Percentiles rank a stretch among this genome's conserved stretches.
Evolutionary conservation across 2,797 vertebrate genomes (phyloP).

Genomic region (Muraenolepis orangiensis): DNA sequence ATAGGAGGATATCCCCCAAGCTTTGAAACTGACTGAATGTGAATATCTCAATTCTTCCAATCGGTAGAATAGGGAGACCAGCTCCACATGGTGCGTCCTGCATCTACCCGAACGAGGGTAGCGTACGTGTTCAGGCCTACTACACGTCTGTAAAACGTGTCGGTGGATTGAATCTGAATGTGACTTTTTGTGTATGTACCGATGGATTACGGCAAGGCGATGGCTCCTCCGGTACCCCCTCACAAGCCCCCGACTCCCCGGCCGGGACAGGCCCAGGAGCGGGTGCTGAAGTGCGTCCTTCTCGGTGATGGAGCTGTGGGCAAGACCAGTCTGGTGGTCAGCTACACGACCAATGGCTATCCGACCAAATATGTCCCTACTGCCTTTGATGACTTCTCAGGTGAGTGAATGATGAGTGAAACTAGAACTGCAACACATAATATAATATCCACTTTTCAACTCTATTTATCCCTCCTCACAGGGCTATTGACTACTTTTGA

Average conservation of each 20-base stretch:
- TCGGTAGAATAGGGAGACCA: neutral
- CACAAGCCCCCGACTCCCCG: slow-evolving; percentile 64
- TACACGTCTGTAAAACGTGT: neutral
- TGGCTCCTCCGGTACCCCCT: slow-evolving; percentile 81
- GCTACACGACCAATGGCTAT: slow-evolving; percentile 84
- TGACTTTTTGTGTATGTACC: neutral
- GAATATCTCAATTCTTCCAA: neutral
- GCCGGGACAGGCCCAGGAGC: slow-evolving; percentile 59
- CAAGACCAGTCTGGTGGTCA: slow-evolving; percentile 84
- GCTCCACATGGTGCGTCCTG: slow-evolving; percentile 52
- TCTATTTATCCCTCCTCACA: too few relatives aligned
- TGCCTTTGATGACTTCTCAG: slow-evolving; percentile 83
- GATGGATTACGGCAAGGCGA: slow-evolving; percentile 74
- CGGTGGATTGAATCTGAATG: neutral
- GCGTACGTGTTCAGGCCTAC: slow-evolving; percentile 41
- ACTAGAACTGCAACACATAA: too few relatives aligned
- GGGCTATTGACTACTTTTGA: too few relatives aligned
- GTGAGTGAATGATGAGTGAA: slow-evolving; percentile 58
- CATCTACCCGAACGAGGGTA: slow-evolving; percentile 41
- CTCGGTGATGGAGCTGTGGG: slow-evolving; percentile 84
- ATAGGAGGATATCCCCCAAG: too few relatives aligned
- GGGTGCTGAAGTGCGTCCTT: slow-evolving; percentile 80
- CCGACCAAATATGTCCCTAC: slow-evolving; percentile 84
- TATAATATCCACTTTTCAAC: too few relatives aligned
- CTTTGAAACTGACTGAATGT: neutral